Conservation (phyloP, 2,888 invertebrate species). For the Agrypnus murinus region DNA sequence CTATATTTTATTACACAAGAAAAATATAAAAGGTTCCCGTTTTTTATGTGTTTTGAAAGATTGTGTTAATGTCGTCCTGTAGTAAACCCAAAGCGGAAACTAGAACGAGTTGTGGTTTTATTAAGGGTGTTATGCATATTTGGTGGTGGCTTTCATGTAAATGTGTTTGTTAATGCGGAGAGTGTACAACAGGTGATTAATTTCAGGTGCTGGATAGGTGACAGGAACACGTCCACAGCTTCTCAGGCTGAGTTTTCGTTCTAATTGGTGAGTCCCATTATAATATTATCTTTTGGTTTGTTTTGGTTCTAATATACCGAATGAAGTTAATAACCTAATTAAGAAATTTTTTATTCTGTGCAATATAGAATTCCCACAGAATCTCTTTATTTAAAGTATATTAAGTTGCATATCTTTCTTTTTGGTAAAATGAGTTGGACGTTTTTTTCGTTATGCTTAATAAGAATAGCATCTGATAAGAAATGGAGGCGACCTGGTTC, state of each 20-base stretch:
- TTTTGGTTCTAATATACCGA: neutral
- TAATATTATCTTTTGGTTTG: neutral
- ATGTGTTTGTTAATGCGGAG: conserved; percentile 18
- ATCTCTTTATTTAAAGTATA: no score
- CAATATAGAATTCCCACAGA: no score
- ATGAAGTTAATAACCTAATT: no score
- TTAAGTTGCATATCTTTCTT: no score
- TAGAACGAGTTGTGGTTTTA: neutral
- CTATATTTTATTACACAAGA: conserved; percentile 19
- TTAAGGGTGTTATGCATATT: conserved; percentile 21
- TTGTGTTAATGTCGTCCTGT: neutral
- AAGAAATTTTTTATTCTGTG: no score
- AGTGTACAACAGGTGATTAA: conserved; percentile 28
- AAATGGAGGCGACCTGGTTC: no score
- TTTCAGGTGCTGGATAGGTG: conserved; percentile 36
- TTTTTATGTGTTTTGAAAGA: conserved; percentile 2
- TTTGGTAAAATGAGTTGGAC: no score
- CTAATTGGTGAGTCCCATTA: conserved; percentile 26
- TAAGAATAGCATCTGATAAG: no score
- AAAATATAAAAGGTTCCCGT: conserved; percentile 11
- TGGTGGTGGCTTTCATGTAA: conserved; percentile 21
- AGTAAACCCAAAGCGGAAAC: neutral
- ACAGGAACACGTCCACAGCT: conserved; percentile 33
- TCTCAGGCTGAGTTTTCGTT: conserved; percentile 23
- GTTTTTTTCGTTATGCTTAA: no score